phyloP scores from a whole-genome alignment of 2,888 invertebrate genomes.

The Seladonia tumulorum region DNA sequence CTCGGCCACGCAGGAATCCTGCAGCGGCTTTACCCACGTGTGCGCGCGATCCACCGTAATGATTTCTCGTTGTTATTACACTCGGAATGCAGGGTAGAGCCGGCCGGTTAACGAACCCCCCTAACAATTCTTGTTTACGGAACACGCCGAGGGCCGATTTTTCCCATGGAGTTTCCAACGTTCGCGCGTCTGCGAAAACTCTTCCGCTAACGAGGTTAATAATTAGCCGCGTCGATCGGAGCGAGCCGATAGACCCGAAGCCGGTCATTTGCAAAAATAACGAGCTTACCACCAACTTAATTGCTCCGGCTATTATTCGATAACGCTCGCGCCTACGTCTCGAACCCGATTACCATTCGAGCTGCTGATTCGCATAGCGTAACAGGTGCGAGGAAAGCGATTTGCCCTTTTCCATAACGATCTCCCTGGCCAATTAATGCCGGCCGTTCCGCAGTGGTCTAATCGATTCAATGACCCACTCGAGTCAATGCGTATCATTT shows the following conservation, averaged over 20 bases:
- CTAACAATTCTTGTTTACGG: slow-evolving; percentile 60
- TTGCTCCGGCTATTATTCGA: not conserved
- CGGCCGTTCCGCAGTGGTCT: not conserved
- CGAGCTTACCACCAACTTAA: not conserved
- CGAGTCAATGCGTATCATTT: not conserved
- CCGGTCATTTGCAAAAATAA: not conserved
- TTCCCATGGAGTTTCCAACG: slow-evolving; percentile 37
- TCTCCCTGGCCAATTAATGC: not conserved
- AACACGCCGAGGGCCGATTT: slow-evolving; percentile 37
- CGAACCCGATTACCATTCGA: not conserved
- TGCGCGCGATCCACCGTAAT: slow-evolving; percentile 9
- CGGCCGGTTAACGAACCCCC: slow-evolving; percentile 53
- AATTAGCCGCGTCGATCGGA: not conserved
- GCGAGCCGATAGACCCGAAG: not conserved
- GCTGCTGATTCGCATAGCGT: not conserved
- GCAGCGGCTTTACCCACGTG: slow-evolving; percentile 1
- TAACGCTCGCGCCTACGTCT: not conserved
- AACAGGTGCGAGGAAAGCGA: not conserved
- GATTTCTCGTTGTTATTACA: slow-evolving; percentile 44
- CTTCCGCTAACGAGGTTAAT: not conserved
- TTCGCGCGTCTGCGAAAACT: not conserved
- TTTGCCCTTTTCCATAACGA: not conserved
- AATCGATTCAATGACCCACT: not conserved
- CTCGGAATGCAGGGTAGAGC: slow-evolving; percentile 15
- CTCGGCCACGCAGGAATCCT: not conserved